Base-by-base conservation (phyloP, 2,113 vertebrate genomes). In the Odobenus rosmarus region DNA sequence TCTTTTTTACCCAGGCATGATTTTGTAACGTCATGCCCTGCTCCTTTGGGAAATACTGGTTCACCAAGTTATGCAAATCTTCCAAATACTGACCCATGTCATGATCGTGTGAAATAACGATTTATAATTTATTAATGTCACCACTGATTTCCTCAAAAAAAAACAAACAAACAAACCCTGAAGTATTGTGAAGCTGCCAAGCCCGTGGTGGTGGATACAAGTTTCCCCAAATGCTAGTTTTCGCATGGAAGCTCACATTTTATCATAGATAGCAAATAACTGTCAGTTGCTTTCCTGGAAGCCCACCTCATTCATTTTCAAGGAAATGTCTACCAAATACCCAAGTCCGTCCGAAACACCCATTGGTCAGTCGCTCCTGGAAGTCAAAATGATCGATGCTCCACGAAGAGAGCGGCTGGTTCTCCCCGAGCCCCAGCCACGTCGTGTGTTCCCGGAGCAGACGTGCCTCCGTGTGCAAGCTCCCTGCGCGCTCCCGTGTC, bases 381-480 rank as follows among this genome's bases (percentile, higher is more conserved):
- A 12, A 33, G 67, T 10, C 23, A n/a, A 28, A 33, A 10, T 26
- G 42, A 57, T 14, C 4, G 42, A n/a, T 4, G 2, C 13, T 7
- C 8, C 8, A 0, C 4, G n/a, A 51, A 11, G 39, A 76, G 28
- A 26, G 59, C 2, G 1, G 4, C 51, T 12, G 23, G 23, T 36
- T 21, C 59, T 36, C 51, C 69, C 24, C 3, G 0, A 46, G 33
- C 2, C 64, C 21, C 77, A 26, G 3, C 14, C n/a, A 1, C 62
- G 0, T 24, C 2, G 26, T 15, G 16, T 19, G 4, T 7, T 42
- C 33, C 33, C 14, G 0, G 24, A 55, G 36, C 31, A 3, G 14
- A 31, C 0, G 7, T 2, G 23, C 21, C 39, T 4, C 21, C 0
- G 0, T 0, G 15, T 1, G 18, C 26, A 26, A 33, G n/a, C 46